Percentiles rank a stretch among this genome's conserved stretches.
Conservation (phyloP, 2,113 vertebrate species). For the Eptatretus burgeri region DNA sequence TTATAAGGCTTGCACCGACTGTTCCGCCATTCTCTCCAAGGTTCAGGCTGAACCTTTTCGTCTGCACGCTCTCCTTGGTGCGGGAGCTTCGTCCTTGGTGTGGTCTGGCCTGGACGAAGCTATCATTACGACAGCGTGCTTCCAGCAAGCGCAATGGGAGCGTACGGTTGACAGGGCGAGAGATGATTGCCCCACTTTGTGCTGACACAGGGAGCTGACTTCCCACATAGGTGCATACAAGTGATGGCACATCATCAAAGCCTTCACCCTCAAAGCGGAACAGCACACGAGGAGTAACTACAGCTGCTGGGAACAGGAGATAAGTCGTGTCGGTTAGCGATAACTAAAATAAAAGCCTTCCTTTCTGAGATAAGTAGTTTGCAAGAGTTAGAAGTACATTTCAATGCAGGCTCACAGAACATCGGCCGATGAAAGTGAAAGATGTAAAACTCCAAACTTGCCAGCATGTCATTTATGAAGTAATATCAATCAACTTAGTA, state of each 20-base stretch:
- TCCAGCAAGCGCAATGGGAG: conserved; percentile 58
- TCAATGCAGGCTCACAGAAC: too few species aligned
- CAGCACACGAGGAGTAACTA: conserved; percentile 60
- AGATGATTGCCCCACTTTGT: conserved; percentile 69
- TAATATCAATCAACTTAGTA: too few species aligned
- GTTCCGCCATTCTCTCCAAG: conserved; percentile 12
- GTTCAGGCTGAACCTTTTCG: conserved; percentile 48
- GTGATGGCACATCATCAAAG: conserved; percentile 56
- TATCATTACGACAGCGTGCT: conserved; percentile 31
- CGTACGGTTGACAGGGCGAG: conserved; percentile 61
- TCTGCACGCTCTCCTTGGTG: conserved; percentile 21
- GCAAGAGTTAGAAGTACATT: too few species aligned
- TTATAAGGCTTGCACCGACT: too few species aligned
- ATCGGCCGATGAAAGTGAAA: too few species aligned
- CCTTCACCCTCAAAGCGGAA: conserved; percentile 60
- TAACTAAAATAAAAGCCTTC: too few species aligned
- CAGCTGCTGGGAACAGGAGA: conserved; percentile 15
- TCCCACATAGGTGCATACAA: conserved; percentile 67
- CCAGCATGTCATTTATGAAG: too few species aligned
- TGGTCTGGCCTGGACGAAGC: neutral
- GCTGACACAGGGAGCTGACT: conserved; percentile 56
- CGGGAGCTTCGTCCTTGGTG: conserved; percentile 12
- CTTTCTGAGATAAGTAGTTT: too few species aligned
- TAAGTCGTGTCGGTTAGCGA: too few species aligned
- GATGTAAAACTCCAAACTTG: too few species aligned